These are phyloP conservation scores for Paramisgurnus dabryanus DNA, from an alignment of 2,113 vertebrate genomes.

Conservation along the genomic window DNA sequence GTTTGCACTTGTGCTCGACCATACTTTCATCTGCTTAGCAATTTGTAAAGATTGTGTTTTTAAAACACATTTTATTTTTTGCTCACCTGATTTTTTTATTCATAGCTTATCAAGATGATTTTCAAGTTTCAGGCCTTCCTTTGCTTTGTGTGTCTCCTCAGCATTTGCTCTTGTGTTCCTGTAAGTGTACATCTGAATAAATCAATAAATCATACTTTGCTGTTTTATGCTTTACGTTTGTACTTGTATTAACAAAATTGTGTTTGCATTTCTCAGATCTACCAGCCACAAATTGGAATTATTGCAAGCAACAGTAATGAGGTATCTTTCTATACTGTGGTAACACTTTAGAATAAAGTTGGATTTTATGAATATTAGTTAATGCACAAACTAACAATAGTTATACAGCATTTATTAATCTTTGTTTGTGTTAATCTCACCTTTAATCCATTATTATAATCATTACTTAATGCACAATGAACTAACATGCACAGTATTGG, in stretches of 20 bases:
- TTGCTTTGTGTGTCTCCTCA: constrained; percentile 30
- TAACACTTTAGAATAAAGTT: too few species aligned
- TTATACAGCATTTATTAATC: too few species aligned
- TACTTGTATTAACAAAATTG: not conserved
- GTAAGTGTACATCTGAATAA: constrained; percentile 31
- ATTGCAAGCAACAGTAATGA: constrained; percentile 78
- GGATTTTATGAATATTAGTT: too few species aligned
- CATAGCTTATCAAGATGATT: constrained; percentile 41
- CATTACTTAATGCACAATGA: too few species aligned
- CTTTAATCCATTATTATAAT: too few species aligned
- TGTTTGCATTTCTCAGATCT: constrained; percentile 43
- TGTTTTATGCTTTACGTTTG: not conserved
- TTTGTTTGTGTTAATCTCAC: too few species aligned
- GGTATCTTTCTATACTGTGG: constrained; percentile 50
- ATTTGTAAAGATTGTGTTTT: not conserved
- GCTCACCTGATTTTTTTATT: not conserved
- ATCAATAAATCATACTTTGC: not conserved
- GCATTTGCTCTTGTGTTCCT: constrained; percentile 39
- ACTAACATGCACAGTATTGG: too few species aligned
- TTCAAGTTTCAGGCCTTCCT: constrained; percentile 22
- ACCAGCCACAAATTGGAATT: constrained; percentile 71
- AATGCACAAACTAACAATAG: too few species aligned
- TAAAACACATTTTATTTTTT: not conserved
- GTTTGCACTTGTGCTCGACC: constrained; percentile 23
- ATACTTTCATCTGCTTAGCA: not conserved